These are phyloP conservation scores for Julus scanicus DNA, from an alignment of 2,888 invertebrate genomes.

Conservation along the genomic window DNA sequence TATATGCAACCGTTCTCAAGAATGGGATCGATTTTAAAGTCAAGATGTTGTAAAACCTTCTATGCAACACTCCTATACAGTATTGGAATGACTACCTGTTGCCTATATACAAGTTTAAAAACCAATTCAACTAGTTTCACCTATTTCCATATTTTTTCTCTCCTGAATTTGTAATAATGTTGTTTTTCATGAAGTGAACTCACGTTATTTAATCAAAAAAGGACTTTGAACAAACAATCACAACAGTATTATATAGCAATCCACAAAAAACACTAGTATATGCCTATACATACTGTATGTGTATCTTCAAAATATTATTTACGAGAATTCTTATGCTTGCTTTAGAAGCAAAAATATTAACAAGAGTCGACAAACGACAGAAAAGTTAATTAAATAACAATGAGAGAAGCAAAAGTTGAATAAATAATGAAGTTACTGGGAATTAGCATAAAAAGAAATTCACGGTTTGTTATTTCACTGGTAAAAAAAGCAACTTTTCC, in stretches of 20 bases:
- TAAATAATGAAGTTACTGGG: not conserved
- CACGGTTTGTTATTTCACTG: slow-evolving; percentile 3
- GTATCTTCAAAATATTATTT: not conserved
- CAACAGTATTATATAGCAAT: too few relatives aligned
- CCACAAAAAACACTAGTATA: not conserved
- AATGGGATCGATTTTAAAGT: not conserved
- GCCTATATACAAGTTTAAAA: not conserved
- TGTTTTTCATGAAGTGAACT: too few relatives aligned
- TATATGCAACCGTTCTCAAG: not conserved
- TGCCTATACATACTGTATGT: not conserved
- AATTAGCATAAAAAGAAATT: slow-evolving; percentile 25
- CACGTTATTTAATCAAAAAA: too few relatives aligned
- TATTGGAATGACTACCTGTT: not conserved
- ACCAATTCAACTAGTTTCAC: too few relatives aligned
- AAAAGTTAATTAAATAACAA: slow-evolving; percentile 10
- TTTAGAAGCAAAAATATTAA: not conserved
- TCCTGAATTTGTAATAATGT: too few relatives aligned
- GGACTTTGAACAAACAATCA: too few relatives aligned
- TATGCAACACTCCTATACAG: too few relatives aligned
- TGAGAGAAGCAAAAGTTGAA: not conserved
- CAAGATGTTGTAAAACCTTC: not conserved
- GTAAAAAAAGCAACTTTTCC: not conserved
- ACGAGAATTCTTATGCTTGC: not conserved
- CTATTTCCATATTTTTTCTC: too few relatives aligned
- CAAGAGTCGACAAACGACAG: not conserved